Base-by-base conservation (phyloP, 2,113 vertebrate genomes). In the Notiomystis cincta region DNA sequence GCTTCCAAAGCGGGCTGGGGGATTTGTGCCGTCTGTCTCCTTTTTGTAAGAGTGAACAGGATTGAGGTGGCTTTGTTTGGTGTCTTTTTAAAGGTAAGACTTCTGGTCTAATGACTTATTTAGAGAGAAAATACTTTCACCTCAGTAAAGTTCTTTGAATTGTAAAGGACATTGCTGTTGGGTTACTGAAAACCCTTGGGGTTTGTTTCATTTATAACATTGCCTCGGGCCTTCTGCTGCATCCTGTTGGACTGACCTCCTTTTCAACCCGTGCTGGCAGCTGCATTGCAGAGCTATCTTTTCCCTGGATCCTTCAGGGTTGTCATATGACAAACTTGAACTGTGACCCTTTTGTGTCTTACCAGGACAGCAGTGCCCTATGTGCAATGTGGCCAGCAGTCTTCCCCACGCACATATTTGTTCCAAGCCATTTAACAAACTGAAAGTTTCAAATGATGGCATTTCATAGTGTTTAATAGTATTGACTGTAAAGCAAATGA, bases 211-310 rank as follows among this genome's bases (percentile, higher is more conserved):
- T 99, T 99, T 99, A 98, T 98, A 98, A 98, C 97, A 92, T 97
- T 96, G 97, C 98, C 94, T 94, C 69, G 3, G 98, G 98, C 96
- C 97, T 98, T 98, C 96, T 98, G 97, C 97, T 96, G 97, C 98
- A 98, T 99, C 98, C 98, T 99, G 98, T 98, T 98, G 98, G 98
- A 98, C 90, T 99, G 99, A 99, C 99, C 98, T 99, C 97, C 96
- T 99, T 99, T 98, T 98, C 98, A 98, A 98, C 98, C 96, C 96
- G 88, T 95, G 97, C 98, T 98, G 95, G 96, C 97, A 98, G 98
- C 98, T 98, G 98, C 97, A 97, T 97, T 98, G 94, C 95, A 93
- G 97, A 98, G 94, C 97, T 96, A 85, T 98, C 97, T 98, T 97
- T 96, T 96, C 96, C 95, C 96, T 94, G 94, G 86, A 97, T 82